Percentiles rank a stretch among this genome's conserved stretches.
These are phyloP conservation scores for Galagoides demidoff DNA, from an alignment of 2,797 vertebrate species.

Conservation along the genomic window DNA sequence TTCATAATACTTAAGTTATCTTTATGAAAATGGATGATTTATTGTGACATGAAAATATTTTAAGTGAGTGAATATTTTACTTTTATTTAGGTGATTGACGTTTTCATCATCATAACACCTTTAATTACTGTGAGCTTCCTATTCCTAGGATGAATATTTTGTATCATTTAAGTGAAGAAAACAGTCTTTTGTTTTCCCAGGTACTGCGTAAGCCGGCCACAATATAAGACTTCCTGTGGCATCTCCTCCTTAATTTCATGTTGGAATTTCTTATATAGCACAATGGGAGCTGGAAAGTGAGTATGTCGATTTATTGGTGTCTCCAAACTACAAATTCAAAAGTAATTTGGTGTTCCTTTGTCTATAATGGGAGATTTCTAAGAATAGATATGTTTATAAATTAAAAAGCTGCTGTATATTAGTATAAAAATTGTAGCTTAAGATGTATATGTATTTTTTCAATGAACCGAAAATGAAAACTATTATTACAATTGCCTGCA, in stretches of 20 bases:
- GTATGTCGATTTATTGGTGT: conserved; percentile 49
- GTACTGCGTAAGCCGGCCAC: conserved; percentile 99
- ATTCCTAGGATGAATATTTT: neutral
- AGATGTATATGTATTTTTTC: conserved; percentile 56
- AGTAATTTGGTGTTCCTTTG: neutral
- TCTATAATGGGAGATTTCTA: conserved; percentile 1
- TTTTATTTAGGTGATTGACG: neutral
- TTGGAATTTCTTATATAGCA: conserved; percentile 99
- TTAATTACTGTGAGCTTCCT: neutral
- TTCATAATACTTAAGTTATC: conserved; percentile 1
- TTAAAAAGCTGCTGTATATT: neutral
- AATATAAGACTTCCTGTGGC: conserved; percentile 99
- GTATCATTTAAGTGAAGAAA: conserved; percentile 23
- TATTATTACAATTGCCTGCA: neutral
- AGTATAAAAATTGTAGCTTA: neutral
- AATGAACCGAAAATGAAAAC: conserved; percentile 45
- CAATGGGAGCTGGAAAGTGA: conserved; percentile 96
- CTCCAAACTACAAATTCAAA: conserved; percentile 13
- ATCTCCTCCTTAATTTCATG: conserved; percentile 98
- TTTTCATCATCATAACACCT: neutral
- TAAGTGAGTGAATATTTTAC: neutral
- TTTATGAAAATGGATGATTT: conserved; percentile 36
- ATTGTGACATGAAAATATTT: conserved; percentile 9
- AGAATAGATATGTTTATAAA: conserved; percentile 37
- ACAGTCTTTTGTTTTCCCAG: conserved; percentile 84